Percentiles rank a stretch among this genome's conserved stretches.
phyloP scores from a whole-genome alignment of 2,797 vertebrate genomes.

The Enteromius fasciolatus region DNA sequence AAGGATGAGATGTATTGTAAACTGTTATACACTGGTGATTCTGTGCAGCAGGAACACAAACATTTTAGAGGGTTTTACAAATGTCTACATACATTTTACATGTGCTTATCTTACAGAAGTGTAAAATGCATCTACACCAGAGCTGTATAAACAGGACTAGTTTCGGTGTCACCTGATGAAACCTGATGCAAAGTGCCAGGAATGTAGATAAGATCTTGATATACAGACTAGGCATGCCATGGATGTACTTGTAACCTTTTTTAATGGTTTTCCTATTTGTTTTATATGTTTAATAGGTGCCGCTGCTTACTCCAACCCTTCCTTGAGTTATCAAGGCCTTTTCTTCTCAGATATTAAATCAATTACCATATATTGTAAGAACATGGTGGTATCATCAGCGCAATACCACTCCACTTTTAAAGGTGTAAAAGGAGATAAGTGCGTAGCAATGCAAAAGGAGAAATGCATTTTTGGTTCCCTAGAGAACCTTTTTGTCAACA shows the following conservation, averaged over 20 bases:
- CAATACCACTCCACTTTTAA: neutral
- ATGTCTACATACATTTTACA: neutral
- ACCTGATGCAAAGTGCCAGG: neutral
- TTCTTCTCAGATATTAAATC: neutral
- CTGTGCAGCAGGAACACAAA: constrained; percentile 8
- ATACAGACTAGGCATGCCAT: neutral
- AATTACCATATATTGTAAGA: neutral
- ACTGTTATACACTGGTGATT: constrained; percentile 55
- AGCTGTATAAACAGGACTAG: neutral
- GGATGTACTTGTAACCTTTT: neutral
- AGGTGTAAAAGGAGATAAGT: neutral
- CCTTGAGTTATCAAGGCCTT: neutral
- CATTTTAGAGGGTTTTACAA: neutral
- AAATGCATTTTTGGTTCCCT: neutral
- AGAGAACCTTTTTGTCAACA: no score
- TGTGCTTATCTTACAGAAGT: neutral
- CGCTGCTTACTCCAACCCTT: neutral
- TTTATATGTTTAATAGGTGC: constrained; percentile 9
- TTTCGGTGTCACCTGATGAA: neutral
- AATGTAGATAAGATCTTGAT: neutral
- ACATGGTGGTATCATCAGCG: neutral
- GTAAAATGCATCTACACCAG: neutral
- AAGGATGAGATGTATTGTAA: no score
- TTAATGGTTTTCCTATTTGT: neutral
- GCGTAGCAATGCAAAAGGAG: neutral